Conservation (phyloP, 2,888 invertebrate species). For the Xestia c-nigrum region DNA sequence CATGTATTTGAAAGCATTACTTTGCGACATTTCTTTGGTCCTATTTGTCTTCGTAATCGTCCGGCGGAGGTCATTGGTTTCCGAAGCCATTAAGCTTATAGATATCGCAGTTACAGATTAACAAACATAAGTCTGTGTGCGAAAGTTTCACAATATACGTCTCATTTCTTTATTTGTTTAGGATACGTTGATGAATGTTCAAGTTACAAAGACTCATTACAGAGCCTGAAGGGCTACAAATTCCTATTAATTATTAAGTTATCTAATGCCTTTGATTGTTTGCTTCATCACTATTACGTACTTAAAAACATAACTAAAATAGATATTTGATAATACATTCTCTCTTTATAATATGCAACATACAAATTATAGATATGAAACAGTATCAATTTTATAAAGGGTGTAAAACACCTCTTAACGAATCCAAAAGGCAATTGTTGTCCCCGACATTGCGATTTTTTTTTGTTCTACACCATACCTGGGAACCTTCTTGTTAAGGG, state of each 20-base stretch:
- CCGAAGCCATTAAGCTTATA: slow-evolving; percentile 59
- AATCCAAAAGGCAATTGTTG: too few species aligned
- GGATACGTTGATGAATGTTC: slow-evolving; percentile 24
- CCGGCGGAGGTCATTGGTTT: slow-evolving; percentile 47
- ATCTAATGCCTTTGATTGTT: background rate
- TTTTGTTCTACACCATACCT: too few species aligned
- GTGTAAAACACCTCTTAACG: too few species aligned
- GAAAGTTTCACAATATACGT: slow-evolving; percentile 20
- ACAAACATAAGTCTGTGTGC: slow-evolving; percentile 34
- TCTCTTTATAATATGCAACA: background rate
- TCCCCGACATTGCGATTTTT: too few species aligned
- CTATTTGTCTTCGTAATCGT: slow-evolving; percentile 56
- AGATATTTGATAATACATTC: background rate
- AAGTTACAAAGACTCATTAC: slow-evolving; percentile 21
- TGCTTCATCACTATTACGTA: background rate
- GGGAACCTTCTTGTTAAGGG: too few species aligned
- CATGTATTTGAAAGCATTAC: slow-evolving; percentile 54
- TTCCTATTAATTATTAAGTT: slow-evolving; percentile 4
- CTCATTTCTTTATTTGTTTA: slow-evolving; percentile 30
- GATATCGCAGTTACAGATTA: slow-evolving; percentile 47
- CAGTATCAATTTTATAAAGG: background rate
- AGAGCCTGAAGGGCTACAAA: slow-evolving; percentile 2
- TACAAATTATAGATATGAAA: background rate
- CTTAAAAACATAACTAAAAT: background rate
- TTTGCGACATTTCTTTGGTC: slow-evolving; percentile 44